Percentiles rank a stretch among this genome's conserved stretches.
These are phyloP conservation scores for Sturnira hondurensis DNA, from an alignment of 2,113 vertebrate genomes.

Conservation along the genomic window DNA sequence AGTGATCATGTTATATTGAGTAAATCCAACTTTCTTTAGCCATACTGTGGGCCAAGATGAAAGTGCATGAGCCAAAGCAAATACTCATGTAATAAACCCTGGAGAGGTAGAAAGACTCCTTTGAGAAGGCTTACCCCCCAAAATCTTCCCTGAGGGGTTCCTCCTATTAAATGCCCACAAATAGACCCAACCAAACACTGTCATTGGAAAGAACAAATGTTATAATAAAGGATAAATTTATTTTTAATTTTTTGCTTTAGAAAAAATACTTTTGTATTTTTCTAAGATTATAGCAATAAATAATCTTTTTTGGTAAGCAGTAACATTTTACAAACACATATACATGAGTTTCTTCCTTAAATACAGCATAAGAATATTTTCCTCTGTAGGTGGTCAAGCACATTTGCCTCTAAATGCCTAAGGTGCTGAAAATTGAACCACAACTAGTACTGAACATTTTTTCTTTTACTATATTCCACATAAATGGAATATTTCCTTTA, in stretches of 20 bases:
- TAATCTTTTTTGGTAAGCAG: not conserved
- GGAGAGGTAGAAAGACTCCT: not conserved
- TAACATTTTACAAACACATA: not conserved
- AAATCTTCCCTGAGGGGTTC: not conserved
- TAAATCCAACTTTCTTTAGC: not conserved
- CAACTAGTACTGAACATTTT: not conserved
- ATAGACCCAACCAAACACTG: not conserved
- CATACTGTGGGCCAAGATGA: not conserved
- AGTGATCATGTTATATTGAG: not conserved
- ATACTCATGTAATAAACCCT: not conserved
- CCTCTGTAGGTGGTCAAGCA: not conserved
- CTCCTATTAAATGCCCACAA: not conserved
- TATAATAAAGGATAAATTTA: not conserved
- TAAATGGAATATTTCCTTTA: not conserved
- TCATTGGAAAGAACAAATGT: not conserved
- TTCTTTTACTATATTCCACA: not conserved
- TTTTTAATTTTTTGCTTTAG: not conserved
- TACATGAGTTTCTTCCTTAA: not conserved
- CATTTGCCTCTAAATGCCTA: not conserved
- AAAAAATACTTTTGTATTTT: not conserved
- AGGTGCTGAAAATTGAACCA: not conserved
- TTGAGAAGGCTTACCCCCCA: not conserved
- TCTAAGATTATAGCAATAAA: not conserved
- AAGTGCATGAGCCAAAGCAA: not conserved
- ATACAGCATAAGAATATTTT: not conserved